Percentiles rank a stretch among this genome's conserved stretches.
Conservation (phyloP, 2,888 invertebrate species). For the Dryadula phaetusa region DNA sequence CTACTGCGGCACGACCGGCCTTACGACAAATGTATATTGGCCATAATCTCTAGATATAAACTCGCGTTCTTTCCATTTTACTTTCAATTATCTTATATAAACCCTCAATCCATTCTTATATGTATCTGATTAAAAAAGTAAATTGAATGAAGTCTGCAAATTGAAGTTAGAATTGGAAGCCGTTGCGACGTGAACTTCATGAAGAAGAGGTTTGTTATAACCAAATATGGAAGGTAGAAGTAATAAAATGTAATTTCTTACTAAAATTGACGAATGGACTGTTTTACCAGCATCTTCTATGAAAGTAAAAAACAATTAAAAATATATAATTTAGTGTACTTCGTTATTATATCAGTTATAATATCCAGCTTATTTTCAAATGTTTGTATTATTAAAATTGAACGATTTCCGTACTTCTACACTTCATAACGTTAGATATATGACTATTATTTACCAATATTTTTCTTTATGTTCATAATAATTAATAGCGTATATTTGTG, state of each 20-base stretch:
- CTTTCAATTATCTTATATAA: not conserved
- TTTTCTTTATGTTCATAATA: too few species aligned
- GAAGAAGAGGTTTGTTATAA: not conserved
- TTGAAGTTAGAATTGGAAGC: slow-evolving; percentile 3
- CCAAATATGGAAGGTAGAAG: not conserved
- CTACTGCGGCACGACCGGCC: too few species aligned
- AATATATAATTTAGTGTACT: too few species aligned
- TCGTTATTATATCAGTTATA: too few species aligned
- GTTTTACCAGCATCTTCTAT: too few species aligned
- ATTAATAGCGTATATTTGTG: too few species aligned
- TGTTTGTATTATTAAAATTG: too few species aligned
- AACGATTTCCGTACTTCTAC: not conserved
- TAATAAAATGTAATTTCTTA: too few species aligned
- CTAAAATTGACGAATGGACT: too few species aligned
- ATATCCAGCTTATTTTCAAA: too few species aligned
- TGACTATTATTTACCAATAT: not conserved
- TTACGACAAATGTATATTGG: too few species aligned
- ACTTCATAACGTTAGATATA: not conserved
- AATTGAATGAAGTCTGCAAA: slow-evolving; percentile 3
- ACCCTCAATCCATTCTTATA: not conserved
- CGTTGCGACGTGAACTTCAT: not conserved
- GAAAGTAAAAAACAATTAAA: too few species aligned
- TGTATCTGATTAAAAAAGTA: not conserved
- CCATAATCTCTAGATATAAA: not conserved
- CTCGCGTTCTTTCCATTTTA: not conserved